Evolutionary conservation across 2,113 vertebrate species (phyloP), one percentile per base, ranked within the genome.

Genomic region (Perccottus glenii): DNA sequence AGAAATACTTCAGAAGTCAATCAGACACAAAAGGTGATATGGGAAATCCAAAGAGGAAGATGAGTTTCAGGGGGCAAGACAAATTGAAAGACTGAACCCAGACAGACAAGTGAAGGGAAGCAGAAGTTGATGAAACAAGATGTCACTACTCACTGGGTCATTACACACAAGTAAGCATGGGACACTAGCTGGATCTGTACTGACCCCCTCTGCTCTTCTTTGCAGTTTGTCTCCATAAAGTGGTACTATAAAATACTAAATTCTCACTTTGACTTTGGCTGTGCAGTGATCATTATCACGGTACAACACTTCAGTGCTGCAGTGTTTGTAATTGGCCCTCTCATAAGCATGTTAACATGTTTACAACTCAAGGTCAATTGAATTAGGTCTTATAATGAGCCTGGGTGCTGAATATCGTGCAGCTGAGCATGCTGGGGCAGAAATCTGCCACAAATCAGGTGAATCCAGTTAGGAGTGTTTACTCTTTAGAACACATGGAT

Each of bases 101-200:
- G 81, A 90, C 78, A 86, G 88, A 87, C 87, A 85, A 87, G 88
- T 89, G 87, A 89, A 91, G 70, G 73, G 81, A 90, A 90, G 90
- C 90, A 91, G 88, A 91, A 87, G 84, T 85, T 85, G 85, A 90
- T 90, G 87, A 81, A 90, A 90, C 86, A 90, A 91, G 90, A 90
- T 91, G 88, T 90, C 86, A 84, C 82, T 62, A 81, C 53, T 87
- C 86, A 90, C 19, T 85, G 86, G 87, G 87, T 91, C 88, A 90
- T 89, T 89, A 89, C 87, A 89, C 90, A 79, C 85, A 88, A 91
- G 87, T 88, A 88, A 88, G 85, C 88, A 86, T 88, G 86, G 85
- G 81, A 86, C 88, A 89, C 85, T 85, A 79, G 79, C 82, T 70
- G 78, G 63, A 76, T 46, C 74, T 52, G 49, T 45, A 15, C 60